phyloP scores from a whole-genome alignment of 2,888 invertebrate genomes.

The Neoascia interrupta region DNA sequence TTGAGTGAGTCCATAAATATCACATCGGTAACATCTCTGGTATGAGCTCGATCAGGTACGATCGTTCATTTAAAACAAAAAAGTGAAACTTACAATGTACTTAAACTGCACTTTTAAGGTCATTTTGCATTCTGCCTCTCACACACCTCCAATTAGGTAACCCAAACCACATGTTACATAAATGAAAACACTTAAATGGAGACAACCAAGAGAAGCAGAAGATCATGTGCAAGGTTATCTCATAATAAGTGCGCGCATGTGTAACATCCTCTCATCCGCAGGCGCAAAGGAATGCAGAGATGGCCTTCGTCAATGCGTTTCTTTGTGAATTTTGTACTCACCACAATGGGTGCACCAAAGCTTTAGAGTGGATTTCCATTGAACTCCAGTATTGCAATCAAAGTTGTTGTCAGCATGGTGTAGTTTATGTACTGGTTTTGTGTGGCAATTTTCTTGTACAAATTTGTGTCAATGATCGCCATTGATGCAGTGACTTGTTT shows the following conservation, averaged over 20 bases:
- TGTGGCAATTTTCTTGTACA: too few relatives aligned
- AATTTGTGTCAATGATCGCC: constrained; percentile 60
- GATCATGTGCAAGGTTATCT: too few relatives aligned
- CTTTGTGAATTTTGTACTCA: too few relatives aligned
- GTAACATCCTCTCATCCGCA: too few relatives aligned
- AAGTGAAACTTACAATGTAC: constrained; percentile 3
- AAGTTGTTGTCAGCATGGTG: constrained; percentile 30
- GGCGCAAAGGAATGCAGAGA: constrained; percentile 52
- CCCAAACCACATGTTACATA: too few relatives aligned
- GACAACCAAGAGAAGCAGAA: too few relatives aligned
- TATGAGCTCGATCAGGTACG: constrained; percentile 14
- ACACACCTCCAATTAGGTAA: too few relatives aligned
- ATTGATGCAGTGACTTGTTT: constrained; percentile 17
- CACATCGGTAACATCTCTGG: constrained; percentile 1
- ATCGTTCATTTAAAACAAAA: constrained; percentile 1
- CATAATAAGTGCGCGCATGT: too few relatives aligned
- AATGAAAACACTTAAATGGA: too few relatives aligned
- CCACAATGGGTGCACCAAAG: background rate
- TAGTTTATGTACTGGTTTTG: constrained; percentile 30
- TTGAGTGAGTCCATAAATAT: constrained; percentile 21
- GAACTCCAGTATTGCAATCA: constrained; percentile 11
- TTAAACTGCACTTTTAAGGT: constrained; percentile 38
- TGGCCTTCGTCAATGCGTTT: constrained; percentile 42
- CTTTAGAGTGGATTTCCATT: constrained; percentile 22
- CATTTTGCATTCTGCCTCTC: too few relatives aligned